These are phyloP conservation scores for Tychaedon coryphoeus DNA, from an alignment of 2,113 vertebrate species.

Conservation along the genomic window DNA sequence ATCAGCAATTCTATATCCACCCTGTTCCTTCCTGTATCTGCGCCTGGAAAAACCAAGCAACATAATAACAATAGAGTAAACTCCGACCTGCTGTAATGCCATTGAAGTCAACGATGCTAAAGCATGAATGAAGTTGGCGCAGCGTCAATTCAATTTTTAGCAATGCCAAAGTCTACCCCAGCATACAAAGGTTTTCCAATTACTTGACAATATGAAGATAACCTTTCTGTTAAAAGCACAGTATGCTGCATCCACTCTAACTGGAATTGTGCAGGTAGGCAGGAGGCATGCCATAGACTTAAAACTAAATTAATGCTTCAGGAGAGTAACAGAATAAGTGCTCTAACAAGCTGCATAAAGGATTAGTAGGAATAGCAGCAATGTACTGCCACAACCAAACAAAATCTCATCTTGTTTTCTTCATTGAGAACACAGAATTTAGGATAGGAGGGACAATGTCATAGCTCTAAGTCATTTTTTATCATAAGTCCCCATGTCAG, in stretches of 20 bases:
- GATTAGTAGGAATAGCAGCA: background rate
- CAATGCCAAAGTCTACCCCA: background rate
- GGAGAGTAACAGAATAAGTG: background rate
- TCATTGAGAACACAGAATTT: background rate
- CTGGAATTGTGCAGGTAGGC: background rate
- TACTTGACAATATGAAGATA: background rate
- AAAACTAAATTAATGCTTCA: background rate
- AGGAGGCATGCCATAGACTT: background rate
- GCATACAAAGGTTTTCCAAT: background rate
- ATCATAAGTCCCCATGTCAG: background rate
- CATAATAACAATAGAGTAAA: slow-evolving; percentile 14
- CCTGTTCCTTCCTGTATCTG: slow-evolving; percentile 55
- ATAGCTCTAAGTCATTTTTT: background rate
- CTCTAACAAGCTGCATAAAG: background rate
- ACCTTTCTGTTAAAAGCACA: background rate
- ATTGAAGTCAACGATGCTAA: background rate
- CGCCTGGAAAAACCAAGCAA: slow-evolving; percentile 19
- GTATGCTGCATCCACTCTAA: background rate
- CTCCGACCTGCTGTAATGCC: background rate
- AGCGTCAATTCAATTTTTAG: background rate
- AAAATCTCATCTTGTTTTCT: background rate
- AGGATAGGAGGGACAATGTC: background rate
- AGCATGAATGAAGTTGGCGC: slow-evolving; percentile 1
- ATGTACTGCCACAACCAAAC: background rate
- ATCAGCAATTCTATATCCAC: slow-evolving; percentile 32